Conservation (phyloP, 1,140 invertebrate genomes). For the Drosophila lacertosa region DNA sequence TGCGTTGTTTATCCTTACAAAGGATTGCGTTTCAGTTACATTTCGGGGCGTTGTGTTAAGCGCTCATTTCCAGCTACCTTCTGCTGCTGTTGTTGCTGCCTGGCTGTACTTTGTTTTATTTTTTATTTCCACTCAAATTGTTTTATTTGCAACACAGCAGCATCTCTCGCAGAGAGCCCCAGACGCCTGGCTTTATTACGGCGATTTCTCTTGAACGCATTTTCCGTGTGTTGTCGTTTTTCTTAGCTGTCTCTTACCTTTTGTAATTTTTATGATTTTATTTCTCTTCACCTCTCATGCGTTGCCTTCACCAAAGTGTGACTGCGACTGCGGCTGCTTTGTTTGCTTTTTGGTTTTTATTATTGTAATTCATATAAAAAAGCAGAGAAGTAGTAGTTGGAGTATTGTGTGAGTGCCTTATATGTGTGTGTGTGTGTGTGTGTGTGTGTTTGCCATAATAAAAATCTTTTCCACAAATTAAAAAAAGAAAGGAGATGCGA, state of each 20-base stretch:
- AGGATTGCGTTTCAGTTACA: conserved; percentile 73
- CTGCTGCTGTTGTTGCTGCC: conserved; percentile 8
- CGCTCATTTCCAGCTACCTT: conserved; percentile 40
- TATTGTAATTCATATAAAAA: conserved; percentile 77
- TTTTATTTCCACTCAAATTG: conserved; percentile 82
- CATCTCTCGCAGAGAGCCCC: conserved; percentile 20
- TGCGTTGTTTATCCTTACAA: conserved; percentile 57
- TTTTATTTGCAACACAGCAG: conserved; percentile 71
- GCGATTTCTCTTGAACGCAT: conserved; percentile 81
- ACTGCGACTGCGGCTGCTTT: conserved; percentile 53
- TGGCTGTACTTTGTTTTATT: conserved; percentile 62
- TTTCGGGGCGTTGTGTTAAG: conserved; percentile 68
- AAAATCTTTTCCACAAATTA: conserved; percentile 79
- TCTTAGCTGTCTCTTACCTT: conserved; percentile 61
- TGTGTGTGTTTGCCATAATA: conserved; percentile 54
- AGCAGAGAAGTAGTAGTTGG: conserved; percentile 41
- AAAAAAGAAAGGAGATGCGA: conserved; percentile 59
- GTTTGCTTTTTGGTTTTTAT: conserved; percentile 61
- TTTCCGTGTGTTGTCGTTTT: conserved; percentile 63
- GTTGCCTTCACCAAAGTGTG: conserved; percentile 38
- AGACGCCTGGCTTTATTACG: conserved; percentile 75
- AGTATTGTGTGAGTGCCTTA: not conserved
- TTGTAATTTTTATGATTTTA: conserved; percentile 83
- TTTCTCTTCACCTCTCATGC: conserved; percentile 44
- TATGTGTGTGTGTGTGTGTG: conserved; percentile 42